Evolutionary conservation across 1,140 invertebrate genomes (phyloP).

Genomic region (Bombus polaris): DNA sequence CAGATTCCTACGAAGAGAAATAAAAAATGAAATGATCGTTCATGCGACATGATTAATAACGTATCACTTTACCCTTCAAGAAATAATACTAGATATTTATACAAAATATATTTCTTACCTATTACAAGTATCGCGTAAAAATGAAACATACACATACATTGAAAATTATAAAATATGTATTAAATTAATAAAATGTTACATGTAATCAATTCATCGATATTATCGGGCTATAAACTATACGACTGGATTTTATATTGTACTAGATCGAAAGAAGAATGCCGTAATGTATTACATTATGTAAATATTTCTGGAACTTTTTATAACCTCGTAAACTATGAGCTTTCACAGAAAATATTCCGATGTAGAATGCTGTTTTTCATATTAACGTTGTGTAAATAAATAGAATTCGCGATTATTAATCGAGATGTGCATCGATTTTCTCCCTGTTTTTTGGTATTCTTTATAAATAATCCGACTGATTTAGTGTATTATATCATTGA

Average conservation of each 20-base stretch:
- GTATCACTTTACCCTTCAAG: too few relatives aligned
- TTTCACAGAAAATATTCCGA: slow-evolving; percentile 19
- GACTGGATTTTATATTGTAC: neutral
- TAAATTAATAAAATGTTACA: neutral
- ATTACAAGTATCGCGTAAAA: neutral
- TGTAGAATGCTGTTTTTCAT: slow-evolving; percentile 18
- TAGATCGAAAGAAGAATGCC: neutral
- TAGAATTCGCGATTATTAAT: neutral
- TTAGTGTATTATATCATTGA: neutral
- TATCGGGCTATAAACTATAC: neutral
- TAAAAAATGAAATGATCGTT: too few relatives aligned
- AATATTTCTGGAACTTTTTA: neutral
- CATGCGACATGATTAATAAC: too few relatives aligned
- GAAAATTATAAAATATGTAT: neutral
- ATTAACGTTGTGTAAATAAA: neutral
- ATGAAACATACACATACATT: neutral
- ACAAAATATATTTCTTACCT: too few relatives aligned
- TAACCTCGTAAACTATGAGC: neutral
- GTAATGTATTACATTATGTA: neutral
- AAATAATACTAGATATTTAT: too few relatives aligned
- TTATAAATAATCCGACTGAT: neutral
- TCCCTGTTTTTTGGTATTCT: neutral
- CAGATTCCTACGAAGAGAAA: too few relatives aligned
- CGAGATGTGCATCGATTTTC: neutral
- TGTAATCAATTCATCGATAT: neutral